phyloP scores from a whole-genome alignment of 2,888 invertebrate species.

The Athripsodes cinereus region DNA sequence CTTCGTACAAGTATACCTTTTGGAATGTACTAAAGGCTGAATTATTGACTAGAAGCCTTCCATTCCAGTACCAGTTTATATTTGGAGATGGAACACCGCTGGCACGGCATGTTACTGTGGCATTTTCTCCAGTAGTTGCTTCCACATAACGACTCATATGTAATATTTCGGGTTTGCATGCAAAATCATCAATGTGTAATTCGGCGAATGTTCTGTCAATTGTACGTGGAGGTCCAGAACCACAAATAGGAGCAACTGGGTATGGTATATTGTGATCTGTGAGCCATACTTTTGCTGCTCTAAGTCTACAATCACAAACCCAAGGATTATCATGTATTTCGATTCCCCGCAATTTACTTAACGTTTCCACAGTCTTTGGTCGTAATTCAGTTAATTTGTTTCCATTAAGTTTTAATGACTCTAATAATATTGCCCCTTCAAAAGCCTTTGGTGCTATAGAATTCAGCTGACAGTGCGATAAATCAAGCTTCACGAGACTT shows the following conservation, averaged over 20 bases:
- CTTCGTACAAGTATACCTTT: constrained; percentile 68
- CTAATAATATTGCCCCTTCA: constrained; percentile 67
- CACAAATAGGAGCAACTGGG: constrained; percentile 72
- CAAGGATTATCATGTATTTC: constrained; percentile 84
- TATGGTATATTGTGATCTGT: constrained; percentile 69
- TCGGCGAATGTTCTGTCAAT: constrained; percentile 70
- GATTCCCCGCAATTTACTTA: constrained; percentile 70
- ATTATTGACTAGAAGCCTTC: constrained; percentile 68
- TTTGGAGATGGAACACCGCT: constrained; percentile 75
- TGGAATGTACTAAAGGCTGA: constrained; percentile 74
- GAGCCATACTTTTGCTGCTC: constrained; percentile 78
- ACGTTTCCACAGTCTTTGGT: constrained; percentile 65
- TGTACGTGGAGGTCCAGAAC: constrained; percentile 62
- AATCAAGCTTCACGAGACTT: constrained; percentile 74
- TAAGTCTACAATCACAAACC: constrained; percentile 80
- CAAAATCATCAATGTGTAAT: constrained; percentile 74
- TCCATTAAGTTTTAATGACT: constrained; percentile 73
- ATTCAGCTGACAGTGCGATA: constrained; percentile 76
- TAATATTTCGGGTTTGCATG: constrained; percentile 76
- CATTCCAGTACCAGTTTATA: constrained; percentile 85
- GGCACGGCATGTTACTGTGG: constrained; percentile 75
- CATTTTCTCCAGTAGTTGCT: constrained; percentile 76
- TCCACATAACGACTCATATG: constrained; percentile 71
- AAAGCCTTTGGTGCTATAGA: constrained; percentile 73
- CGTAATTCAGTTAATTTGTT: constrained; percentile 71